Base-by-base conservation (phyloP, 2,888 invertebrate species). In the Pyralis farinalis region DNA sequence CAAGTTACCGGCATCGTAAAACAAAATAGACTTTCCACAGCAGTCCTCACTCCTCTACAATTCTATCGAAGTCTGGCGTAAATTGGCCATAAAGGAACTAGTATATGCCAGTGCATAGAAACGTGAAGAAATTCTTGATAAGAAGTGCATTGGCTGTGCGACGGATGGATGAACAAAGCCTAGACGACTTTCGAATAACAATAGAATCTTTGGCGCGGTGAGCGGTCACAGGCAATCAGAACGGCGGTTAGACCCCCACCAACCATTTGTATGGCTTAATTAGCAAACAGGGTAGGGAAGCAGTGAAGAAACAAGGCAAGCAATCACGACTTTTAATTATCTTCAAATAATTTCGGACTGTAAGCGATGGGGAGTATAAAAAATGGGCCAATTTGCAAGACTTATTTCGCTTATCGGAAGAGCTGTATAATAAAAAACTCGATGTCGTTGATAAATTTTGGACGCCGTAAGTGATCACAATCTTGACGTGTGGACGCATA, bases 201-300 rank as follows among this genome's bases (percentile, higher is more conserved):
- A 83, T 72, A 58, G 64, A 54, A 52, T 57, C 53, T 47, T 53
- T 55, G 43, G 39, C 41, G 49, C 54, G 52, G 54, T 47, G 46
- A 57, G 70, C 62, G 75, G 71, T 66, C 62, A 48, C 51, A 64
- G 51, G 73, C 70, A 79, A 83, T 81, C 81, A 74, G 65, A 64
- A 62, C 44, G 51, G 71, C 58, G 78, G 75, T 71, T 60, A 55
- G 61, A 55, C 58, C 60, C 58, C 57, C 42, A 55, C 59, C 62
- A 58, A 64, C 66, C 62, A 77, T 75, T 74, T 74, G 75, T 69
- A 71, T 67, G 63, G 75, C 72, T 81, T 78, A 79, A 82, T 81
- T 78, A 77, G 71, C 60, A 59, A 68, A 56, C 53, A 47, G 45
- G 49, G 50, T 42, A 57, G 51, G 51, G 61, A 57, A 50, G 46